These are phyloP conservation scores for Heliopora coerulea DNA, from an alignment of 92 coral and sea anemone species.

Conservation along the genomic window DNA sequence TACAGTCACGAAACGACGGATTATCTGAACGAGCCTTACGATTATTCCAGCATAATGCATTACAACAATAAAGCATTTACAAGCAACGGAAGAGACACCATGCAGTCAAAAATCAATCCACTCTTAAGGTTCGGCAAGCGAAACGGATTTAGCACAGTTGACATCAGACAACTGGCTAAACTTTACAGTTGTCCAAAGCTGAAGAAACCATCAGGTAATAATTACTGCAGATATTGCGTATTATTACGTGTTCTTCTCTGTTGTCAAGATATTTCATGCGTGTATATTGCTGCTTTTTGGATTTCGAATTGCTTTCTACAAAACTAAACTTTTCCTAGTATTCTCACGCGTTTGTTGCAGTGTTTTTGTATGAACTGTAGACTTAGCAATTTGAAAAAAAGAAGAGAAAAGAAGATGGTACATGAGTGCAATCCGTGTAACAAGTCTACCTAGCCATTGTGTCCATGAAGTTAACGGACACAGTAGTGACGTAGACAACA, in stretches of 20 bases:
- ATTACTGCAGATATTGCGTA: neutral
- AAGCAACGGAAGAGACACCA: slow-evolving; percentile 32
- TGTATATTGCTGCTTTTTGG: neutral
- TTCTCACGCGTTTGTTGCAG: no score
- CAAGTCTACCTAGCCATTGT: no score
- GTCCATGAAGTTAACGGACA: no score
- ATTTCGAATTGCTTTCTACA: no score
- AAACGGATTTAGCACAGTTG: slow-evolving; percentile 15
- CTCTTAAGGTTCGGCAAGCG: slow-evolving; percentile 12
- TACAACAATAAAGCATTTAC: slow-evolving; percentile 38
- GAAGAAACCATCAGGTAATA: neutral
- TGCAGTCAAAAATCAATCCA: slow-evolving; percentile 32
- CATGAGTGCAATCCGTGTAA: no score
- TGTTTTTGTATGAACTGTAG: no score
- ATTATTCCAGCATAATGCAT: slow-evolving; percentile 36
- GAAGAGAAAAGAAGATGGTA: no score
- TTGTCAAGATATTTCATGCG: neutral
- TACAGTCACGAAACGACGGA: slow-evolving; percentile 38
- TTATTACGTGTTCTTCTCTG: neutral
- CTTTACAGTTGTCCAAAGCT: slow-evolving; percentile 8
- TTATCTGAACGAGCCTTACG: slow-evolving; percentile 32
- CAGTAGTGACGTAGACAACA: no score
- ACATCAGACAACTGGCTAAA: slow-evolving; percentile 18
- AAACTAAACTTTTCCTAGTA: no score
- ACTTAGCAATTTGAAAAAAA: no score